phyloP scores from a whole-genome alignment of 2,888 invertebrate genomes.

The Yponomeuta plumbellus region DNA sequence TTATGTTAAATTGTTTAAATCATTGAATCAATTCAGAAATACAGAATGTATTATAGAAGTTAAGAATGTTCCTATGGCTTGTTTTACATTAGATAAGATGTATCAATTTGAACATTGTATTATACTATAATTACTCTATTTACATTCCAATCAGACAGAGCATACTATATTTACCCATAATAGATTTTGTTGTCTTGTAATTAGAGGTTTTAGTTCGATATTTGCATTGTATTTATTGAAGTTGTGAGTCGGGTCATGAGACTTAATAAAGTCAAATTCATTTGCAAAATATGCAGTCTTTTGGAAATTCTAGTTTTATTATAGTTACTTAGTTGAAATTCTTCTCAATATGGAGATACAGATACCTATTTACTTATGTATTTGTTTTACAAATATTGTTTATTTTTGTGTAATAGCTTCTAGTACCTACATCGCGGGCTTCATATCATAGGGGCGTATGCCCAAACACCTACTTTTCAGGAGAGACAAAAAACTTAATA shows the following conservation, averaged over 20 bases:
- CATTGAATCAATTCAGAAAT: background rate
- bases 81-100: background rate
- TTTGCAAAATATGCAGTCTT: background rate
- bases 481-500: no score
- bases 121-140: background rate
- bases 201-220: background rate
- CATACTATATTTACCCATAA: background rate
- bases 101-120: background rate
- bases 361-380: no score
- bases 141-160: background rate
- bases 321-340: background rate
- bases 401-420: no score
- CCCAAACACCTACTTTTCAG: no score
- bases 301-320: background rate
- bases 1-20: background rate
- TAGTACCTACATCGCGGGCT: no score
- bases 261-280: background rate
- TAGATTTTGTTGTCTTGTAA: background rate
- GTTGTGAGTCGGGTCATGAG: background rate
- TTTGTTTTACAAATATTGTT: no score
- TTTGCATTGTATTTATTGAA: background rate
- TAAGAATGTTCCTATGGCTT: background rate
- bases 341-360: background rate
- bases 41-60: background rate
- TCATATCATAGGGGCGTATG: no score